Percentiles rank a stretch among this genome's conserved stretches.
phyloP scores from a whole-genome alignment of 2,888 invertebrate genomes.

The Mythimna albipuncta region DNA sequence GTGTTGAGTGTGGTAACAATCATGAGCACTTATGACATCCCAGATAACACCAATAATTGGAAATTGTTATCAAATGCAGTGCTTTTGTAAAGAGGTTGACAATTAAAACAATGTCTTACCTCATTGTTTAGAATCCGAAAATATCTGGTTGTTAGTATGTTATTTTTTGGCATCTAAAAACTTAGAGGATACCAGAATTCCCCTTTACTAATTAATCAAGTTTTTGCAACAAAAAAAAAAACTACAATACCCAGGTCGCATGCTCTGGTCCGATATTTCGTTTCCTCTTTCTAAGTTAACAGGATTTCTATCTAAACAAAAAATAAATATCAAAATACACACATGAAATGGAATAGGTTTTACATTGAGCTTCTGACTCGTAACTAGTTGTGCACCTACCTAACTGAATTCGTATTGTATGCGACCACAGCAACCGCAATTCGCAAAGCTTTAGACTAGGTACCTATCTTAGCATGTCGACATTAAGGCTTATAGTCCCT shows the following conservation, averaged over 20 bases:
- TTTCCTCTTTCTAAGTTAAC: no score
- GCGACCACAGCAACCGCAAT: not conserved
- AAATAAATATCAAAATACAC: no score
- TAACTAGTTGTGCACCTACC: not conserved
- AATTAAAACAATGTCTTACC: conserved; percentile 12
- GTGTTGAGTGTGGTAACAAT: not conserved
- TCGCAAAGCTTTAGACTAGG: not conserved
- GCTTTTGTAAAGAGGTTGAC: conserved; percentile 8
- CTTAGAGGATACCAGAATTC: no score
- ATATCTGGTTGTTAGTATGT: no score
- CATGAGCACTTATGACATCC: conserved; percentile 14
- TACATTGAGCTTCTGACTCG: conserved; percentile 1
- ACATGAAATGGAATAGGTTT: not conserved
- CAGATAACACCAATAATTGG: conserved; percentile 33
- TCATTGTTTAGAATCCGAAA: not conserved
- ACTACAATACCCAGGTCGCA: no score
- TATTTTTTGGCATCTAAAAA: no score
- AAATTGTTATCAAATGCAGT: conserved; percentile 27
- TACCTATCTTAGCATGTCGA: conserved; percentile 4
- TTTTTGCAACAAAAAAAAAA: no score
- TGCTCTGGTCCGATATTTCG: no score
- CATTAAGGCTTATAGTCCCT: no score
- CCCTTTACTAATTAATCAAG: no score
- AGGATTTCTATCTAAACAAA: no score
- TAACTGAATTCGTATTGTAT: conserved; percentile 10